Conservation (phyloP, 2,797 vertebrate genomes). For the Thaleichthys pacificus region DNA sequence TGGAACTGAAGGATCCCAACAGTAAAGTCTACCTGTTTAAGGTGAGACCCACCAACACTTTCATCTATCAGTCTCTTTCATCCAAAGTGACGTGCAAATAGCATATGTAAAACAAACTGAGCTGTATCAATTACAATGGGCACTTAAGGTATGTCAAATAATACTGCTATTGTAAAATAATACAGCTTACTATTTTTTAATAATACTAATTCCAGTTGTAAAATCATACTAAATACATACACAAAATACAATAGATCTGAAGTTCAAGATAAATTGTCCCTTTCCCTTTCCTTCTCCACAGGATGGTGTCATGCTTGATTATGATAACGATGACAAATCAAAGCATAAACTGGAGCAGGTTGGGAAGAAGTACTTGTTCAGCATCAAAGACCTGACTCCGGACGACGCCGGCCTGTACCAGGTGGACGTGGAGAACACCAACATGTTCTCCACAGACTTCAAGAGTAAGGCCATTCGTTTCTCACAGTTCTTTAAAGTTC, state of each 20-base stretch:
- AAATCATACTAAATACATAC: no score
- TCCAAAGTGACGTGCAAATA: no score
- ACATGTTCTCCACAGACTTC: slow-evolving; percentile 82
- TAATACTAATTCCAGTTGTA: no score
- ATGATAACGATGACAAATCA: slow-evolving; percentile 60
- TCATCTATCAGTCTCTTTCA: not conserved
- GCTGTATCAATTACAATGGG: no score
- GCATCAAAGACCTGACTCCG: slow-evolving; percentile 74
- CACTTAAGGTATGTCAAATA: no score
- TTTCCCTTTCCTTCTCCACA: slow-evolving; percentile 29
- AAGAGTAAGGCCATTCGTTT: slow-evolving; percentile 61
- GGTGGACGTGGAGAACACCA: slow-evolving; percentile 82
- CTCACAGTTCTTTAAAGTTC: not conserved
- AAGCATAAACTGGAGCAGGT: slow-evolving; percentile 74
- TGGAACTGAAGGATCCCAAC: slow-evolving; percentile 76
- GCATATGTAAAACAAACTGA: no score
- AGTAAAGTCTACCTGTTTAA: slow-evolving; percentile 84
- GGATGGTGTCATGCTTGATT: slow-evolving; percentile 66
- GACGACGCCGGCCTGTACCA: slow-evolving; percentile 90
- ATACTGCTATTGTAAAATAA: no score
- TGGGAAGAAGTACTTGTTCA: slow-evolving; percentile 80
- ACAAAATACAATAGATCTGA: no score
- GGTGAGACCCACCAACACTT: slow-evolving; percentile 65
- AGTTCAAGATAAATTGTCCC: not conserved
- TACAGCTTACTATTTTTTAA: no score